Evolutionary conservation across 2,797 vertebrate species (phyloP).

Genomic region (Masticophis lateralis): DNA sequence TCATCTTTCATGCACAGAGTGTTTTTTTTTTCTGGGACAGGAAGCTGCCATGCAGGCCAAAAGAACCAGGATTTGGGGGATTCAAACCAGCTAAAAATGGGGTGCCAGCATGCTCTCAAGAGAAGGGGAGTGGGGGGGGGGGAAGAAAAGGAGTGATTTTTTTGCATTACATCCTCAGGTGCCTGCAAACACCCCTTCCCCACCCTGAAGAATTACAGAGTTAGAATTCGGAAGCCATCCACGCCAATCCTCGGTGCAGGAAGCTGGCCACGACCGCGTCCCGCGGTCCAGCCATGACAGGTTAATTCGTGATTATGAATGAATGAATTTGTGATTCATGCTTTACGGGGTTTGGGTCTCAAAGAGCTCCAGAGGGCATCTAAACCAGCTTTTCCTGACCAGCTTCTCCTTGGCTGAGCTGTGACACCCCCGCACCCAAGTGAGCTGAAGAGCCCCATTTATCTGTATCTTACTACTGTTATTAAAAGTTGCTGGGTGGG

Average conservation of each 20-base stretch:
- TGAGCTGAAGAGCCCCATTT: too few relatives aligned
- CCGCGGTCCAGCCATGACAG: not conserved
- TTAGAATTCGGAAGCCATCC: not conserved
- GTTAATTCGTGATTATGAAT: not conserved
- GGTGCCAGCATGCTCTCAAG: not conserved
- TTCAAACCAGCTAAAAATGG: not conserved
- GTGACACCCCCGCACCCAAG: not conserved
- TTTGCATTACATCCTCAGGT: not conserved
- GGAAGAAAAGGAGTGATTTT: not conserved
- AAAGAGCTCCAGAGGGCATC: not conserved
- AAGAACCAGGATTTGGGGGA: not conserved
- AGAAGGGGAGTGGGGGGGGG: accelerated
- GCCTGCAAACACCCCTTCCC: not conserved
- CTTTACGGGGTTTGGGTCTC: not conserved
- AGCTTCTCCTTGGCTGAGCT: not conserved
- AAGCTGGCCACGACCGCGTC: not conserved
- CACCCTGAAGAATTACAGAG: not conserved
- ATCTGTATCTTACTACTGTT: too few relatives aligned
- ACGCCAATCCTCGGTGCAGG: not conserved
- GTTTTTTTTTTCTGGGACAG: not conserved
- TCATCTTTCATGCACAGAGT: not conserved
- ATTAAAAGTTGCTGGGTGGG: too few relatives aligned
- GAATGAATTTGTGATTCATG: not conserved
- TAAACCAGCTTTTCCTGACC: not conserved
- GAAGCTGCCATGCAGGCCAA: not conserved